A percentile compares a stretch with the other conserved stretches of the same genome.
Conservation (phyloP, 2,888 invertebrate species). For the Limenitis camilla region DNA sequence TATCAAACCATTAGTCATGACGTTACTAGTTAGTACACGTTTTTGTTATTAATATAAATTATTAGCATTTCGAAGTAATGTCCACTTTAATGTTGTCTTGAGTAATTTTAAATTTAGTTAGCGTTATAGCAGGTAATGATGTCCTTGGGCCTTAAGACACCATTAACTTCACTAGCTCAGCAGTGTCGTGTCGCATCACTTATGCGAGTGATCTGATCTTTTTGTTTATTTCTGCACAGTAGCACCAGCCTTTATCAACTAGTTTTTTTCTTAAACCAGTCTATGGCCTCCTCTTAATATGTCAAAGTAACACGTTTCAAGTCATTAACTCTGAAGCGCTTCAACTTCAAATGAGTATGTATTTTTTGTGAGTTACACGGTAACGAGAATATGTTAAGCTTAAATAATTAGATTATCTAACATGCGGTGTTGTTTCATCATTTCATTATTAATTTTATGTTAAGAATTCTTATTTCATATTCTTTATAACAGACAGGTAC, state of each 20-base stretch:
- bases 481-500: neutral
- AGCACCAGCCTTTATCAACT: slow-evolving; percentile 33
- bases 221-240: slow-evolving; percentile 50
- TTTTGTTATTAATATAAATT: neutral
- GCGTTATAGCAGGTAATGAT: slow-evolving; percentile 23
- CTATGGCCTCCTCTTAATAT: slow-evolving; percentile 60
- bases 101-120: slow-evolving; percentile 3
- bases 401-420: slow-evolving; percentile 47
- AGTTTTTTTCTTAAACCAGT: slow-evolving; percentile 51
- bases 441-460: no score
- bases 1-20: no score
- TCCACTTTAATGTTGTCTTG: slow-evolving; percentile 29
- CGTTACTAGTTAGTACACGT: no score
- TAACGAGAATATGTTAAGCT: slow-evolving; percentile 29
- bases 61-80: neutral
- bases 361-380: slow-evolving; percentile 1
- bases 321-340: slow-evolving; percentile 52
- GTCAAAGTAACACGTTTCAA: slow-evolving; percentile 60
- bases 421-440: no score
- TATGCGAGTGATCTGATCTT: slow-evolving; percentile 52
- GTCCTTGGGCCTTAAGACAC: slow-evolving; percentile 30
- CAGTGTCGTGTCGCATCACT: slow-evolving; percentile 42
- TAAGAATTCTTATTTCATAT: no score
- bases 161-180: slow-evolving; percentile 39
- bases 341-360: slow-evolving; percentile 37